A percentile compares a stretch with the other conserved stretches of the same genome.
Conservation (phyloP, 2,888 invertebrate genomes). For the Eupithecia pulchellata region DNA sequence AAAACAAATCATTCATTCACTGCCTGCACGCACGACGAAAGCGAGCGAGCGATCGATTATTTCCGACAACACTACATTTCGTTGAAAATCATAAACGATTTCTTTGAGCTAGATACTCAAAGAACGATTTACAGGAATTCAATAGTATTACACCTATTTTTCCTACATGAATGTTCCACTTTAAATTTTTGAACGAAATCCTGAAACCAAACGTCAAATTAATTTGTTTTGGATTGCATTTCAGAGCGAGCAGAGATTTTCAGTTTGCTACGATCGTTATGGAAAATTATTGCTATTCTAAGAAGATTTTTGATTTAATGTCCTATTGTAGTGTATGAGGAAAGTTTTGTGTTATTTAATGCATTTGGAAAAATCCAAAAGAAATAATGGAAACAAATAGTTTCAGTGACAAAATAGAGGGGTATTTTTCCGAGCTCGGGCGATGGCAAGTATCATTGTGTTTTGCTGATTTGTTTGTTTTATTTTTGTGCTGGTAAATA, state of each 20-base stretch:
- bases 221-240: constrained; percentile 47
- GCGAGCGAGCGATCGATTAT: not conserved
- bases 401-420: constrained; percentile 88
- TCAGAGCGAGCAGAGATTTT: not conserved
- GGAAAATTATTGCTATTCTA: constrained; percentile 48
- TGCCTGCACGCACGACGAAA: not conserved
- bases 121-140: no score
- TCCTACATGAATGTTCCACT: not conserved
- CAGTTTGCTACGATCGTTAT: constrained; percentile 16
- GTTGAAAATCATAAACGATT: not conserved
- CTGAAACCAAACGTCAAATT: constrained; percentile 51
- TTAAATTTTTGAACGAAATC: constrained; percentile 44
- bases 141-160: not conserved
- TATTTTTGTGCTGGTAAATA: constrained; percentile 1
- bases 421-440: constrained; percentile 88
- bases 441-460: constrained; percentile 85
- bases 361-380: constrained; percentile 10
- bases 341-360: not conserved
- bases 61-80: not conserved
- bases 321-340: constrained; percentile 11
- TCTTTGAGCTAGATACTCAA: no score
- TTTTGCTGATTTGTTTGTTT: constrained; percentile 14
- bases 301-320: constrained; percentile 8
- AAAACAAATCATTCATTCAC: not conserved
- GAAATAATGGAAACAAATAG: constrained; percentile 75